phyloP scores from a whole-genome alignment of 2,888 invertebrate species.

The Drosophila picticornis region DNA sequence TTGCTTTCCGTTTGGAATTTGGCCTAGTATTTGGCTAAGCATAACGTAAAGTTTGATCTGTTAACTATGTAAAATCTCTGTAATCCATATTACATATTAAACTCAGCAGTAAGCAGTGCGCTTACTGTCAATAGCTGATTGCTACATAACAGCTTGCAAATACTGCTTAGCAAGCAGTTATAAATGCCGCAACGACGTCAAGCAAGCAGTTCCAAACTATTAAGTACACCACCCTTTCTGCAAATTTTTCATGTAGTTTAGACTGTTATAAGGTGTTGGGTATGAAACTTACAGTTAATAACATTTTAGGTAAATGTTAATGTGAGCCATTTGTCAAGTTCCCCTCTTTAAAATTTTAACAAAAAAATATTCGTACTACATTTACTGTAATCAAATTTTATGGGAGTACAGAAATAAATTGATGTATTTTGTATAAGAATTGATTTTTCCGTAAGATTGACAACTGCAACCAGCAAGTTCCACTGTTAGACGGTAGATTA shows the following conservation, averaged over 20 bases:
- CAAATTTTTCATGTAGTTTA: neutral
- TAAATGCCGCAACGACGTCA: neutral
- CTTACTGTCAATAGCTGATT: slow-evolving; percentile 2
- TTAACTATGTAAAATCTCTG: neutral
- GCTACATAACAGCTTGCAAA: neutral
- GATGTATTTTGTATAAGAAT: neutral
- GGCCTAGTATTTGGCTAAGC: too few species aligned
- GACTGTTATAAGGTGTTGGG: neutral
- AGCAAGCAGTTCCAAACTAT: slow-evolving; percentile 2
- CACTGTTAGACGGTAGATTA: neutral
- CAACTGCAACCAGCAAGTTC: neutral
- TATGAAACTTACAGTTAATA: neutral
- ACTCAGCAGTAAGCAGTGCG: neutral
- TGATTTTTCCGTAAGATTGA: neutral
- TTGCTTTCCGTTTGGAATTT: too few species aligned
- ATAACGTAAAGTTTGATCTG: too few species aligned
- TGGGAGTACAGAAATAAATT: neutral
- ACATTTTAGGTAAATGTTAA: neutral
- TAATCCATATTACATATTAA: neutral
- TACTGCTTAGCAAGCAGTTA: neutral
- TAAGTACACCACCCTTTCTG: neutral
- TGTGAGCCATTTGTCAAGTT: neutral
- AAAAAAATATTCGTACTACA: neutral
- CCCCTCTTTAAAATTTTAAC: neutral
- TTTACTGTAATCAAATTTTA: neutral